A percentile compares a stretch with the other conserved stretches of the same genome.
Conservation (phyloP, 2,888 invertebrate species). For the Aradus depressus region DNA sequence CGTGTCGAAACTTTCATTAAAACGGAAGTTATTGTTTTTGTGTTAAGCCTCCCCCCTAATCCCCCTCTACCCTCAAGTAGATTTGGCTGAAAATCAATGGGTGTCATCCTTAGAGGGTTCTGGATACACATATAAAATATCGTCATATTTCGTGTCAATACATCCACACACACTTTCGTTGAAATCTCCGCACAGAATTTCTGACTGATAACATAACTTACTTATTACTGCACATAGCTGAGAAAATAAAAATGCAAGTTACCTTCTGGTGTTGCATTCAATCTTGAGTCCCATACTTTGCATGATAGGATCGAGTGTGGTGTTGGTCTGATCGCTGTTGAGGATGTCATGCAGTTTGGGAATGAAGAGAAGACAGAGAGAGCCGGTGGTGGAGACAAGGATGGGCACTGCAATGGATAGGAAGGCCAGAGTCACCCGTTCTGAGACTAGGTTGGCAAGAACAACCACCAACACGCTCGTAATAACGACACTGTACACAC, state of each 20-base stretch:
- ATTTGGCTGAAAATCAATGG: too few relatives aligned
- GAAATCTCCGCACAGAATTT: too few relatives aligned
- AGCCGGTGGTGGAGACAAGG: conserved; percentile 73
- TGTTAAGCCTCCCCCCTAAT: too few relatives aligned
- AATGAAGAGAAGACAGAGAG: conserved; percentile 71
- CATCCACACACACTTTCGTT: too few relatives aligned
- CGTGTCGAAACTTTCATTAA: too few relatives aligned
- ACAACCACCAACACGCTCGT: conserved; percentile 78
- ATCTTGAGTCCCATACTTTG: conserved; percentile 80
- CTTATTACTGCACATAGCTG: too few relatives aligned
- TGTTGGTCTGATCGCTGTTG: conserved; percentile 32
- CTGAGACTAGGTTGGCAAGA: conserved; percentile 75
- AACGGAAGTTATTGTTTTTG: too few relatives aligned
- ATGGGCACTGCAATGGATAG: conserved; percentile 74
- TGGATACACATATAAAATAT: too few relatives aligned
- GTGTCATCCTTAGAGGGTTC: too few relatives aligned
- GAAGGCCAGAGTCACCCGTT: conserved; percentile 67
- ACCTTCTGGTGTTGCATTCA: conserved; percentile 70
- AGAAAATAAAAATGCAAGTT: conserved; percentile 20
- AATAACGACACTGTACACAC: conserved; percentile 83
- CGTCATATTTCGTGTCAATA: too few relatives aligned
- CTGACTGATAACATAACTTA: too few relatives aligned
- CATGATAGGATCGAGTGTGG: conserved; percentile 65
- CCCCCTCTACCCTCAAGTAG: too few relatives aligned
- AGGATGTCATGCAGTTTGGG: conserved; percentile 72